A percentile compares a stretch with the other conserved stretches of the same genome.
Evolutionary conservation across 2,113 vertebrate species (phyloP).

Genomic region (Ciconia stormi): DNA sequence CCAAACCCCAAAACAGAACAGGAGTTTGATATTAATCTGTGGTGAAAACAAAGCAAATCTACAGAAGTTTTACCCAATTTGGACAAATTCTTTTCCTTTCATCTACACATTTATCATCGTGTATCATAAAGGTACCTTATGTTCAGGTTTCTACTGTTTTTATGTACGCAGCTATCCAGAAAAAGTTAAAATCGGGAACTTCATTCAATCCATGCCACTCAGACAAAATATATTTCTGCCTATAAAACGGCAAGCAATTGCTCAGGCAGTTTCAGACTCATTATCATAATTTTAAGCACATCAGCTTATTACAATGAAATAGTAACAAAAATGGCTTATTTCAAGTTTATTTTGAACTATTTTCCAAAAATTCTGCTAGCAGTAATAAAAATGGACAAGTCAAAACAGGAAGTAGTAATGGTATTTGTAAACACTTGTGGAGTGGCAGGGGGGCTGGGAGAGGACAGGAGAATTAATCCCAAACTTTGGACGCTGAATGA

Average conservation of each 20-base stretch:
- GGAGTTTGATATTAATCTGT: background rate
- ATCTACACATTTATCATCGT: background rate
- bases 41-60: background rate
- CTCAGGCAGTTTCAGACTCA: background rate
- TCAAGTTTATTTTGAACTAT: background rate
- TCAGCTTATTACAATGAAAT: background rate
- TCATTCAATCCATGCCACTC: background rate
- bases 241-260: background rate
- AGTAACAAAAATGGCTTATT: background rate
- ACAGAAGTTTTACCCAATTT: background rate
- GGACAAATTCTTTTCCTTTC: background rate
- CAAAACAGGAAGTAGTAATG: background rate
- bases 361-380: background rate
- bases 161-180: background rate
- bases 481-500: background rate
- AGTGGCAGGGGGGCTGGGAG: background rate
- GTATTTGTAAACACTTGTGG: background rate
- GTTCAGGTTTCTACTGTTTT: background rate
- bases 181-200: background rate
- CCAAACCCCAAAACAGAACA: background rate
- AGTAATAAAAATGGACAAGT: background rate
- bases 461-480: background rate
- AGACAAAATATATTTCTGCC: background rate
- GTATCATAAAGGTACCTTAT: background rate
- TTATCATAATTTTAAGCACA: background rate